Base-by-base conservation (phyloP, 1,140 invertebrate genomes). In the Drosophila guanche region DNA sequence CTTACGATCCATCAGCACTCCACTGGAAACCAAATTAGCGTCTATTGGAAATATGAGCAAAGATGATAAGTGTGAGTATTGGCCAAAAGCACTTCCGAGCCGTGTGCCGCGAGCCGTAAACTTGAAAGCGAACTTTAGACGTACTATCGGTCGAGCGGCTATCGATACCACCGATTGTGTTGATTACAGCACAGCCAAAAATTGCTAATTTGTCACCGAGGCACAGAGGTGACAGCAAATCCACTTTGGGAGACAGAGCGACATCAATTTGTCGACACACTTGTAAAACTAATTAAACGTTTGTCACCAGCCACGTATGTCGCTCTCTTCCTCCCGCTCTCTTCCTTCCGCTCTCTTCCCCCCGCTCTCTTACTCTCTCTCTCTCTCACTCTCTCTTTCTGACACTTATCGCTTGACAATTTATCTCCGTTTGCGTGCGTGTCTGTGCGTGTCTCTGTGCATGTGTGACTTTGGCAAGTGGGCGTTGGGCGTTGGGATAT, bases 51-150 rank as follows among this genome's bases (percentile, higher is more conserved):
- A 83, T 81, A 88, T 88, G 83, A 88, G 83, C 75, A 79, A 88
- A 79, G 83, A 88, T 88, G 83, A 88, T 76, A 88, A 88, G 83
- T 88, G 83, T 88, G 70, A 88, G 83, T 88, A 86, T 62, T 7
- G 37, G 37, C 23, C 60, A 54, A 37, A 37, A 37, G 33, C 33
- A 37, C 10, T 33, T 37, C 33, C 33, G 33, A 10, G 10, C 33
- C 10, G 10, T 37, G 27, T 33, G 29, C 29, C 29, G 29, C 7
- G 2, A 10, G 33, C 33, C 10, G 20, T 41, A 40, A 65, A 53
- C 43, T 42, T 46, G 10, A 29, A 50, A 56, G 27, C 59, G 61
- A 66, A 79, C 77, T 79, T 79, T 59, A 73, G 41, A 53, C 76
- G 45, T 27, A 40, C 52, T 73, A 73, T 73, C 68, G 69, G 20